Percentiles rank a stretch among this genome's conserved stretches.
Evolutionary conservation across 2,113 vertebrate genomes (phyloP).

Genomic region (Eclectus roratus): DNA sequence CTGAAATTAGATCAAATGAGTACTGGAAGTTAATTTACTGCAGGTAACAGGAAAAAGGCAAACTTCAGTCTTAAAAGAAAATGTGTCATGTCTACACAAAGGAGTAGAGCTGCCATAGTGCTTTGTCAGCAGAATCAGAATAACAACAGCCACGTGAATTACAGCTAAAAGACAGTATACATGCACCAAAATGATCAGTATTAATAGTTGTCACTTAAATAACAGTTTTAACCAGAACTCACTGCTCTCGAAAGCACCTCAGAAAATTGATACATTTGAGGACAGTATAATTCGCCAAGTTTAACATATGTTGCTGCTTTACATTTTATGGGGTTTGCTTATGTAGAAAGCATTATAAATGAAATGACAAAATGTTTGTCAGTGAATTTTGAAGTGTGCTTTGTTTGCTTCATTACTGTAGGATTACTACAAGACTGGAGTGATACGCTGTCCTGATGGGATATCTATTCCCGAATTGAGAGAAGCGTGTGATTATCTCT

Average conservation of each 20-base stretch:
- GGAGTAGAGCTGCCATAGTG: background rate
- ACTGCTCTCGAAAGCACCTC: background rate
- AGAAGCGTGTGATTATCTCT: slow-evolving; percentile 98
- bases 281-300: background rate
- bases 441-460: slow-evolving; percentile 98
- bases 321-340: background rate
- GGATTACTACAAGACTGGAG: slow-evolving; percentile 99
- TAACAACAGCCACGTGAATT: background rate
- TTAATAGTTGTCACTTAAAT: background rate
- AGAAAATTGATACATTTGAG: background rate
- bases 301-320: background rate
- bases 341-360: background rate
- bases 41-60: background rate
- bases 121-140: background rate
- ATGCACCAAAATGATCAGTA: background rate
- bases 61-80: background rate
- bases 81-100: background rate
- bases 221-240: background rate
- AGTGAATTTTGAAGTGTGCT: background rate
- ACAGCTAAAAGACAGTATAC: background rate
- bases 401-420: slow-evolving; percentile 42
- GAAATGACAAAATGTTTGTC: background rate
- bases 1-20: background rate
- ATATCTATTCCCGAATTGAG: slow-evolving; percentile 98
- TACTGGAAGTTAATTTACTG: background rate